Base-by-base conservation (phyloP, 2,888 invertebrate species). In the Ceriagrion tenellum region DNA sequence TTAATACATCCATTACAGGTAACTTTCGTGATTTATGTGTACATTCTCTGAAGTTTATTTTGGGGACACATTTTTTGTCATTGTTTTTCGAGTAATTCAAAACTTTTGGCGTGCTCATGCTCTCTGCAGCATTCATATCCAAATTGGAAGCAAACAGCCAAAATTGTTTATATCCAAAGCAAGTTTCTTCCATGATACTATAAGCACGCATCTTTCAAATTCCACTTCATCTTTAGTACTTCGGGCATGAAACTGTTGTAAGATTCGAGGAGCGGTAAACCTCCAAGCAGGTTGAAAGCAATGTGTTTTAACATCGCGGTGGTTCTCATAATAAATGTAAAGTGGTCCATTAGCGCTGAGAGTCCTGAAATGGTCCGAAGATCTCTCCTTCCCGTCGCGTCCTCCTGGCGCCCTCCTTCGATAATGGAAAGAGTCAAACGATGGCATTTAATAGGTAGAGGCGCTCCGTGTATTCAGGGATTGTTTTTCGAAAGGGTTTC, bases 311-410 rank as follows among this genome's bases (percentile, higher is more conserved):
- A 74, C 74, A 74, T 74, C 30, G 74, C 30, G 30, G 74, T 10
- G 30, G 12, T 74, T 74, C 74, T 74, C 74, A 74, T 74, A 74
- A 74, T 74, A 74, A 74, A 74, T 74, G 74, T 74, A 74, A 12
- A 74, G 74, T 74, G 74, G 74, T 74, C 74, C 74, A 74, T 74
- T 74, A 74, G 30, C 74, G 12, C 74, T 74, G 74, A 30, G 74
- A 74, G 74, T 56, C 30, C 30, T 30, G 74, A 23, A 30, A 74
- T 30, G 74, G 74, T 30, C 23, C 30, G 30, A 16, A 74, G 30
- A 74, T 74, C 30, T 30, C 23, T 12, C 23, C 74, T 30, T 30
- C 20, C 74, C 30, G 16, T 23, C 10, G n/a, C n/a, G 74, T n/a
- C n/a, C n/a, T n/a, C n/a, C n/a, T n/a, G n/a, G n/a, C n/a, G n/a